These are phyloP conservation scores for Enoplosus armatus DNA, from an alignment of 2,797 vertebrate genomes.

Conservation along the genomic window DNA sequence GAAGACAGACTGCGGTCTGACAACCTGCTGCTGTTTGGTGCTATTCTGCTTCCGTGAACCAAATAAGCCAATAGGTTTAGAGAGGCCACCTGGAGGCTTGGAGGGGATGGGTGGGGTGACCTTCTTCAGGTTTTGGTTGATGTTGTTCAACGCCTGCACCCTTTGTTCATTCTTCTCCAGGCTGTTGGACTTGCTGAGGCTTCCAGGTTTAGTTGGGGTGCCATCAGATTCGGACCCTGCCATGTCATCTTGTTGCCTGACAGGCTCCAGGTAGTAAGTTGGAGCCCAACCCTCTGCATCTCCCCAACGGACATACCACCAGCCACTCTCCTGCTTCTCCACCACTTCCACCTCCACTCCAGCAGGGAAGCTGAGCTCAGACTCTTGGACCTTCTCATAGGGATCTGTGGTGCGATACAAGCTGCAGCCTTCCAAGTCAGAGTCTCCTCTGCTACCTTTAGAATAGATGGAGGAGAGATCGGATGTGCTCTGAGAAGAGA, in stretches of 20 bases:
- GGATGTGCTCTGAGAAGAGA: slow-evolving; percentile 91
- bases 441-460: slow-evolving; percentile 89
- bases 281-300: slow-evolving; percentile 97
- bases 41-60: slow-evolving; percentile 93
- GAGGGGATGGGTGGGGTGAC: slow-evolving; percentile 95
- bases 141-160: slow-evolving; percentile 95
- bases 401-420: slow-evolving; percentile 92
- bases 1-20: slow-evolving; percentile 96
- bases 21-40: slow-evolving; percentile 91
- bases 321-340: slow-evolving; percentile 96
- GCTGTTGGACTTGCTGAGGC: slow-evolving; percentile 96
- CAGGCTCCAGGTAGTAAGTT: slow-evolving; percentile 92
- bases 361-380: slow-evolving; percentile 95
- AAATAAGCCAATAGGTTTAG: slow-evolving; percentile 86
- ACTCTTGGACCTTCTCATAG: slow-evolving; percentile 95
- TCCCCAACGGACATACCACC: slow-evolving; percentile 96
- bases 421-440: slow-evolving; percentile 85
- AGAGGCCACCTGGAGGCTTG: slow-evolving; percentile 94
- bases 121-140: slow-evolving; percentile 92
- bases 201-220: slow-evolving; percentile 85
- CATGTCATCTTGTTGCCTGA: slow-evolving; percentile 86
- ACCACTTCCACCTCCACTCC: slow-evolving; percentile 95
- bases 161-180: slow-evolving; percentile 97
- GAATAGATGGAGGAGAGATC: slow-evolving; percentile 90
- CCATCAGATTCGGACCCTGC: slow-evolving; percentile 86